Evolutionary conservation across 2,797 vertebrate species (phyloP), one percentile per base, ranked within the genome.

Genomic region (Thalassophryne amazonica): DNA sequence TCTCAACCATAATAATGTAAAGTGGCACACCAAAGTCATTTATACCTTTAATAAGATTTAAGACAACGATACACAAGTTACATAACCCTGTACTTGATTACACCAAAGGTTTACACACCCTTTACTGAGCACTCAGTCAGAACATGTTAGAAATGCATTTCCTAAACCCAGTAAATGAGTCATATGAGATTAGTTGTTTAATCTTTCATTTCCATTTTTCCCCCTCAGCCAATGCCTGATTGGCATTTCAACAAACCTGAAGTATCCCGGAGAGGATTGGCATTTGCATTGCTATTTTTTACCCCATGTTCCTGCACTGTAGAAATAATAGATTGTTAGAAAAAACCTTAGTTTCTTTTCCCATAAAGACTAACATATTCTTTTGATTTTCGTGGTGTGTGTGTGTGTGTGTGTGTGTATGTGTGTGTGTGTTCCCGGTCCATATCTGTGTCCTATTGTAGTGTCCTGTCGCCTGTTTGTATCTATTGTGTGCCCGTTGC

Each of bases 231-330:
- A 45, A 46, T 69, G 57, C 69, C 64, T 77, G 65, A 80, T 33
- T 84, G 65, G 55, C 76, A 79, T 81, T 85, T 63, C 71, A 83
- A 72, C 57, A 78, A 76, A 75, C 68, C 73, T 53, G 27, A 25
- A 51, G 60, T 47, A 55, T 60, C 32, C 62, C 60, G 14, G 14
- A 73, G 73, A 69, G 60, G 54, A 37, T 0, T 65, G 73, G 60
- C 68, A 62, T 80, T 81, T 79, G 39, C 11, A 10, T 54, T 42
- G 42, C 18, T 34, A 19, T 73, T 55, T 40, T 39, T 36, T 24
- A 48, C 40, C 12, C 27, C 4, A 3, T 17, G 59, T 27, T 18
- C 24, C 33, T 69, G 51, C 55, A 61, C 43, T 62, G 70, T 73
- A 72, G 47, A 31, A 62, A 46, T 24, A 5, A 63, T 68, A 53